Evolutionary conservation across 1,140 invertebrate species (phyloP), one percentile per base, ranked within the genome.

Genomic region (Heliothis subflexa): DNA sequence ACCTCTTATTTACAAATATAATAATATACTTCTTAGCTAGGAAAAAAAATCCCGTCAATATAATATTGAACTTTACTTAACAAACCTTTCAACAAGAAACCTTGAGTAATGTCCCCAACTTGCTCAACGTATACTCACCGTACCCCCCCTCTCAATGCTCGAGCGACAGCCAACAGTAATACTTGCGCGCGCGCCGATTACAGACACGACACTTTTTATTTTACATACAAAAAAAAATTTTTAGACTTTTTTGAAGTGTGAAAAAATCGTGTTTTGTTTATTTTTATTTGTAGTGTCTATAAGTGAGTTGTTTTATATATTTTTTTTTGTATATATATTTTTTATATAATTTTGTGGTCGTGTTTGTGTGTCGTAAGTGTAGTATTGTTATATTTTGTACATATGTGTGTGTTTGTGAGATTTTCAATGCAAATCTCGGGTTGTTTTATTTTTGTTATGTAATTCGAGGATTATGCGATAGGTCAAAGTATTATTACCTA

Each of bases 31-130:
- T n/a, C n/a, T n/a, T n/a, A n/a, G n/a, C n/a, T n/a, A n/a, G n/a
- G n/a, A n/a, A n/a, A n/a, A n/a, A n/a, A n/a, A n/a, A n/a, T n/a
- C n/a, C n/a, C n/a, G n/a, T n/a, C n/a, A n/a, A n/a, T n/a, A n/a
- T n/a, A n/a, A n/a, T n/a, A n/a, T n/a, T 61, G 12, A 61, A 61
- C 0, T 47, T 40, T 47, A 40, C 16, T 7, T 64, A 40, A 47
- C n/a, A 47, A 0, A 13, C 16, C 28, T 64, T 64, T 3, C 61
- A 25, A 52, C 64, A 50, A 50, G 25, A 68, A 68, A 14, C 64
- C 64, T 68, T 68, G 47, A 68, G n/a, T n/a, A n/a, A 13, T 68
- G 64, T 68, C 64, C 13, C 64, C 5, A 5, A 33, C 18, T 68
- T 68, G 13, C 64, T 13, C 13, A 49, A 68, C 21, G 11, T 4